These are phyloP conservation scores for Antitype chi DNA, from an alignment of 2,888 invertebrate species.

Conservation along the genomic window DNA sequence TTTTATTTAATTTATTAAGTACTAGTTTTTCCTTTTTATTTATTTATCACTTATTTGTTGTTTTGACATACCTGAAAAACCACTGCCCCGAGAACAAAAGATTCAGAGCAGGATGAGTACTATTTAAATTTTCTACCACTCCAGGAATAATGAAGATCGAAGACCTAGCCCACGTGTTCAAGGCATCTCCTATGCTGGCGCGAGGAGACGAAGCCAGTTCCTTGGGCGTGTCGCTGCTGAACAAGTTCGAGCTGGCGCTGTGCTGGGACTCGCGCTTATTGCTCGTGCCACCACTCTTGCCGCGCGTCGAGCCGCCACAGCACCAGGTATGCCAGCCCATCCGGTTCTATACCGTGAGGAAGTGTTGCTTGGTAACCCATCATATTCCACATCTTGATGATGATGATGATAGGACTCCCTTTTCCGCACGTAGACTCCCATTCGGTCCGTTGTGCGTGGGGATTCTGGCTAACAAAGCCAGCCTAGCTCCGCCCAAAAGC, in stretches of 20 bases:
- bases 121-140: neutral
- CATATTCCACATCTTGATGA: too few relatives aligned
- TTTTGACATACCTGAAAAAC: too few relatives aligned
- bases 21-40: too few relatives aligned
- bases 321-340: slow-evolving; percentile 70
- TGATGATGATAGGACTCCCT: too few relatives aligned
- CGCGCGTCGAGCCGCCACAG: slow-evolving; percentile 87
- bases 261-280: slow-evolving; percentile 98
- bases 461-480: too few relatives aligned
- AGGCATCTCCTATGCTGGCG: slow-evolving; percentile 95
- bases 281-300: slow-evolving; percentile 97
- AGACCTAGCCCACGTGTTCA: slow-evolving; percentile 97
- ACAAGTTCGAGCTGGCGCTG: slow-evolving; percentile 99
- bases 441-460: too few relatives aligned
- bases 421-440: too few relatives aligned
- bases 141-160: slow-evolving; percentile 97
- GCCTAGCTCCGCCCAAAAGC: too few relatives aligned
- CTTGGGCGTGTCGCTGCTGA: slow-evolving; percentile 97
- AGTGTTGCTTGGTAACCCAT: neutral
- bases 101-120: too few relatives aligned
- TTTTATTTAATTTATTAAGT: too few relatives aligned
- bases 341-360: neutral
- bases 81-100: too few relatives aligned
- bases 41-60: too few relatives aligned
- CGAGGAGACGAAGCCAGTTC: slow-evolving; percentile 91